Conservation (phyloP, 2,797 vertebrate species). For the Periparus ater region DNA sequence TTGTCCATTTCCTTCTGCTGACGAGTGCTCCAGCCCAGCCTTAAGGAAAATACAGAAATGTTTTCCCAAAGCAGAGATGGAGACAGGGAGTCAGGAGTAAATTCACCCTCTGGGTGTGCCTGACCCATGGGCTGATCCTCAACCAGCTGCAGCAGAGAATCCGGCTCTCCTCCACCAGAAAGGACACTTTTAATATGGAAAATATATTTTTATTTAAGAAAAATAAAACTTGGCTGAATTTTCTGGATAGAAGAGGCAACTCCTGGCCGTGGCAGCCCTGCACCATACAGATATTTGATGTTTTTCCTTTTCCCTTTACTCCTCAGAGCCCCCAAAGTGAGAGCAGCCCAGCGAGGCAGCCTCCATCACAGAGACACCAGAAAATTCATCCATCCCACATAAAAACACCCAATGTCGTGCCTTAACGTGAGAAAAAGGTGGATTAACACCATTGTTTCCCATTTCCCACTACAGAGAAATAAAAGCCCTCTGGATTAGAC, state of each 20-base stretch:
- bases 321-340: background rate
- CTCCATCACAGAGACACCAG: background rate
- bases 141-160: fast-evolving
- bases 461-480: background rate
- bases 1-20: background rate
- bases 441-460: background rate
- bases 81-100: background rate
- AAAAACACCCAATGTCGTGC: fast-evolving
- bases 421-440: fast-evolving
- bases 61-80: background rate
- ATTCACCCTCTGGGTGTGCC: background rate
- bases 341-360: background rate
- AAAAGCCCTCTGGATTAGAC: background rate
- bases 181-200: background rate
- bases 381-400: background rate
- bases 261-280: background rate
- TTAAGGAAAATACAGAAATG: background rate
- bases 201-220: background rate
- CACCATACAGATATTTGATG: background rate
- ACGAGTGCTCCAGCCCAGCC: fast-evolving
- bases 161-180: background rate
- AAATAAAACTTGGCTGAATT: background rate
- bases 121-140: background rate
- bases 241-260: background rate
- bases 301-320: background rate